These are phyloP conservation scores for Psilanteris sp. DNA, from an alignment of 1,140 invertebrate genomes.

Conservation along the genomic window DNA sequence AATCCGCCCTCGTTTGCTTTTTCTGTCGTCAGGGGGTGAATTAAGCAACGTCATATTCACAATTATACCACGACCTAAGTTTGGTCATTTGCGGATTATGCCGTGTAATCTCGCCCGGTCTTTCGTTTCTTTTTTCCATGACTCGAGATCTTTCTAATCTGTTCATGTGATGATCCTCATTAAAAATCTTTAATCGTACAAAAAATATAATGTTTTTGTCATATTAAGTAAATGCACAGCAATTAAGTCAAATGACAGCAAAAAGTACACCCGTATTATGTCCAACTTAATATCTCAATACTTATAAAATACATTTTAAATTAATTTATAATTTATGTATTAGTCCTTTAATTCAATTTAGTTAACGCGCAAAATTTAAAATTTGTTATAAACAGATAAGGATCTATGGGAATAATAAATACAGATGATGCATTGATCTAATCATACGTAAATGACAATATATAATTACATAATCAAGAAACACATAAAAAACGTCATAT, in stretches of 20 bases:
- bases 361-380: no score
- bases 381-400: no score
- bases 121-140: conserved; percentile 52
- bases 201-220: conserved; percentile 31
- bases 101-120: conserved; percentile 65
- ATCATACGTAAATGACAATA: no score
- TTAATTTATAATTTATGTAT: no score
- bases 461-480: no score
- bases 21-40: conserved; percentile 62
- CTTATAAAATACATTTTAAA: no score
- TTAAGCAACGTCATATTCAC: conserved; percentile 72
- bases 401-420: no score
- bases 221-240: conserved; percentile 44
- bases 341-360: no score
- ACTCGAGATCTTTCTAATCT: conserved; percentile 58
- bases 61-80: conserved; percentile 67
- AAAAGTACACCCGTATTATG: no score
- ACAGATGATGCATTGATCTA: no score
- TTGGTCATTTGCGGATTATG: conserved; percentile 68
- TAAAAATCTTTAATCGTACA: conserved; percentile 45
- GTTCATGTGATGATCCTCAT: conserved; percentile 49
- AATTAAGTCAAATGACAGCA: conserved; percentile 14
- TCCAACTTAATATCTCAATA: no score
- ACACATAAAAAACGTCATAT: no score
- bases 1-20: conserved; percentile 42